Base-by-base conservation (phyloP, 2,888 invertebrate genomes). In the Apamea epomidion region DNA sequence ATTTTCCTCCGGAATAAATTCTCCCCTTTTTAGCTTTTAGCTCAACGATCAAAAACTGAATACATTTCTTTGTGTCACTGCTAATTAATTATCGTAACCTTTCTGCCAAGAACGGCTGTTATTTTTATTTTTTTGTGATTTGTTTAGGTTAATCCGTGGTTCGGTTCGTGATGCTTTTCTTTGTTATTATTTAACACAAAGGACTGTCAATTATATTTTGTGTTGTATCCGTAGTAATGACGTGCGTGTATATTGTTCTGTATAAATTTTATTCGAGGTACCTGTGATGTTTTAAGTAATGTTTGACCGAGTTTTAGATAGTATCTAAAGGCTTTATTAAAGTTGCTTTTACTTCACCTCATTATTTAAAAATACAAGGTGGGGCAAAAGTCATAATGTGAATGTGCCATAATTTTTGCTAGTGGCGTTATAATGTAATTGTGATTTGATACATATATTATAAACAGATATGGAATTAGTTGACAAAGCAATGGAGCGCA, bases 1-100 rank as follows among this genome's bases (percentile, higher is more conserved):
- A 91, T 91, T 91, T 92, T 91, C 87, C 89, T 89, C 83, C 78
- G 90, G 75, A 88, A 89, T 88, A 85, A 89, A 90, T 90, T 85
- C 89, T 87, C 87, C 90, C 89, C 89, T 88, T 89, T 89, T 90
- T 90, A 87, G 87, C 89, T 87, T 89, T 89, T 85, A 88, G 87
- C 83, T 88, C 87, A 83, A 82, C 87, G 85, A 90, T 89, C 89
- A 90, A 89, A 89, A 89, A 90, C 89, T 90, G 90, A 88, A 90
- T 85, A 90, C 84, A 89, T 82, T 88, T 89, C 90, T 90, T 90
- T 89, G 82, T 89, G 90, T 78, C 88, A 84, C 81, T 85, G 79
- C 74, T 88, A 90, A 89, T 89, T 89, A 89, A 89, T 89, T 89
- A 84, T 71, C 74, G 75, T 82, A 81, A 83, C 86, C 86, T 87